Base-by-base conservation (phyloP, 2,888 invertebrate species). In the Trachelus troglodyta region DNA sequence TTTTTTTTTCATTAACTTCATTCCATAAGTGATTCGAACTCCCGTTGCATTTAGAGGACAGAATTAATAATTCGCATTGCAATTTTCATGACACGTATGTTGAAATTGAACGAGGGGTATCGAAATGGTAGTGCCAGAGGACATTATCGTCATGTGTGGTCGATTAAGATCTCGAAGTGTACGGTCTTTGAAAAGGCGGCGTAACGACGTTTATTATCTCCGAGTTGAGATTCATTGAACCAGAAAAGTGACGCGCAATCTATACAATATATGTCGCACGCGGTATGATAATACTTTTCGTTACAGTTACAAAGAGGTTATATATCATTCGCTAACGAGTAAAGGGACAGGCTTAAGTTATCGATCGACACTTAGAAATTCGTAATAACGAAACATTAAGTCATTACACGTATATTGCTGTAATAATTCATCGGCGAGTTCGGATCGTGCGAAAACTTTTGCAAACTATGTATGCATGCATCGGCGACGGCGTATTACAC, bases 131-230 rank as follows among this genome's bases (percentile, higher is more conserved):
- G 12, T 11, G 71, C 71, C 71, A 23, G 30, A 12, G 71, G 30
- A 6, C 31, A 30, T 71, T 71, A 77, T 80, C 82, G 75, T 83
- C 82, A 79, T 80, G 82, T 83, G 83, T 78, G 82, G 81, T 79
- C 80, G 81, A 83, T 83, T 81, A 83, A 83, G 79, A 82, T 83
- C 81, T 80, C 80, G 75, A 74, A 77, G 73, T 71, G 15, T 34
- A 31, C 15, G 34, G 71, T 9, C 31, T 15, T 71, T 33, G 34
- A 71, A 71, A 71, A 30, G 30, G 34, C 11, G 33, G 15, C 71
- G n/a, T 40, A 56, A 56, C 23, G 56, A 56, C 2, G 23, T 56
- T 56, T 56, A 23, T 56, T 9, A 56, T 56, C 23, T 56, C 56
- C 23, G 23, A 56, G 56, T 56, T 56, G 56, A 56, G 56, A 56